Evolutionary conservation across 2,113 vertebrate species (phyloP), one percentile per base, ranked within the genome.

Genomic region (Haplotaxodon microlepis): DNA sequence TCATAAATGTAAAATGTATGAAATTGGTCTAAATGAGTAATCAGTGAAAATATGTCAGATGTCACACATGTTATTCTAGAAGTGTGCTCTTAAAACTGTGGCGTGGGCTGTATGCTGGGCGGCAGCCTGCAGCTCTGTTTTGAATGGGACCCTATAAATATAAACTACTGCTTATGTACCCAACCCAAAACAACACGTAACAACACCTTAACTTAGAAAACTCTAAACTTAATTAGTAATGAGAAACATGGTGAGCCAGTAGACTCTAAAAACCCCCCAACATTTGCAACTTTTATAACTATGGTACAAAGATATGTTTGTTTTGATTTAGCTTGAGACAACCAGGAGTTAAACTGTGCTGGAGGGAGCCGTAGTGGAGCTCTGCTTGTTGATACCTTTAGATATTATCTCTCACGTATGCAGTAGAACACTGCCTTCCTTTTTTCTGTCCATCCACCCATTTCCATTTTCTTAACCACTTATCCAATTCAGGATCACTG

Each of bases 11-110:
- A 86, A 94, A 92, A 93, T 84, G 89, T 93, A 95, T 93, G 92
- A 94, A 95, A 94, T 93, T 92, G 86, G 31, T 84, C 89, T 90
- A 57, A 86, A 92, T 90, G 93, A 94, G 94, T 90, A 93, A 90
- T 85, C 87, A 17, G 87, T 86, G 90, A 90, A 92, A 92, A 93
- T 88, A 90, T 90, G 86, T 93, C 92, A 90, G 86, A 93, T 85
- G 89, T 92, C 88, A 87, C 85, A 86, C 85, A 85, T 89, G 78
- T 92, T 90, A 88, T 79, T 82, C 80, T 82, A 85, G 53, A 88
- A 82, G 87, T 87, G 83, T 66, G 82, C 51, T 73, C 57, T 59
- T 86, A 76, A 82, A 89, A 47, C 27, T 13, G 12, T 69, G 83
- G 76, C 4, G 2, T 17, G 40, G 83, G 76, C 24, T 53, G 27